These are phyloP conservation scores for Paramisgurnus dabryanus DNA, from an alignment of 2,113 vertebrate genomes.

Conservation along the genomic window DNA sequence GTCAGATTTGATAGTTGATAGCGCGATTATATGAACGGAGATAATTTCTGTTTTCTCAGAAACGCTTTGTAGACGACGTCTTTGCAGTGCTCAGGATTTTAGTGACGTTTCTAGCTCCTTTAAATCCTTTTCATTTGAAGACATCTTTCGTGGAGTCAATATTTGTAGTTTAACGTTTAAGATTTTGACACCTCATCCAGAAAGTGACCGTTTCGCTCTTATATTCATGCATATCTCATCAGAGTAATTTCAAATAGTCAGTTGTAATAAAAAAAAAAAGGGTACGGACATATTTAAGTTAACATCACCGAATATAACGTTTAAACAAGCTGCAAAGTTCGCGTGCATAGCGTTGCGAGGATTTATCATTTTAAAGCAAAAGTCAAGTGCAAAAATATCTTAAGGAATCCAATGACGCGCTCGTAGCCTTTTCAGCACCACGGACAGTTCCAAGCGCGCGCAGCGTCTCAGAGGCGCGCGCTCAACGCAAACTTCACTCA, in stretches of 20 bases:
- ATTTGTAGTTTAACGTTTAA: background rate
- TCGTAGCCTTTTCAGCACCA: conserved; percentile 64
- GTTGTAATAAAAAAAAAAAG: background rate
- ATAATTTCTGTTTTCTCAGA: background rate
- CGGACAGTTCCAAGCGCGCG: conserved; percentile 68
- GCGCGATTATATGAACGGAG: background rate
- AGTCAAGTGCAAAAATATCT: conserved; percentile 38
- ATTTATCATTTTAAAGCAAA: background rate
- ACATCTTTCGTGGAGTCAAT: background rate
- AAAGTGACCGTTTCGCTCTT: too few relatives aligned
- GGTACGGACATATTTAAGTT: background rate
- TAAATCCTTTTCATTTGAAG: background rate
- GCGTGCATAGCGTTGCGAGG: background rate
- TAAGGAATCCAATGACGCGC: conserved; percentile 55
- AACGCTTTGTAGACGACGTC: background rate
- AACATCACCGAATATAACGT: background rate
- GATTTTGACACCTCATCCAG: background rate
- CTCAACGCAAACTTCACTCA: conserved; percentile 59
- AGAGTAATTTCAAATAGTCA: too few relatives aligned
- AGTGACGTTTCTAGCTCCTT: background rate
- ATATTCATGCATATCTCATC: too few relatives aligned
- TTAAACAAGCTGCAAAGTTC: background rate
- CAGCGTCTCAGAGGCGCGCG: conserved; percentile 43
- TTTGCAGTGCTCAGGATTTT: background rate
- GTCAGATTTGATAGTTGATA: background rate